Evolutionary conservation across 2,888 invertebrate species (phyloP).

Genomic region (Leptopilina myrica): DNA sequence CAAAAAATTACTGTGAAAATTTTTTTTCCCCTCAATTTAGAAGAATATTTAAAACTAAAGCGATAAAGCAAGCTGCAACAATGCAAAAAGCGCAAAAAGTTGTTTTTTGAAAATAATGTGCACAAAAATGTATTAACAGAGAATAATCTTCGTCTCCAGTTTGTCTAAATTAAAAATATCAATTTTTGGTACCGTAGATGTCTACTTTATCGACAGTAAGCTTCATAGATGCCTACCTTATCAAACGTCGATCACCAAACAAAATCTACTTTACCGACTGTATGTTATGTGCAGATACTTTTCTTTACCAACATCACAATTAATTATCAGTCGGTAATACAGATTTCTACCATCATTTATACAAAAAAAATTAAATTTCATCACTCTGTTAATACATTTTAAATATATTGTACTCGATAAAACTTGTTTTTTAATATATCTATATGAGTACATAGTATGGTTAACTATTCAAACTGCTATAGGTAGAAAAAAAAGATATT

Average conservation of each 20-base stretch:
- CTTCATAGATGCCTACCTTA: no score
- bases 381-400: constrained; percentile 30
- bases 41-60: neutral
- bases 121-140: constrained; percentile 33
- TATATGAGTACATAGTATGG: no score
- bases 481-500: constrained; percentile 42
- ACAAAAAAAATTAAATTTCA: neutral
- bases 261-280: no score
- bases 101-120: neutral
- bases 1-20: neutral
- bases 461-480: neutral
- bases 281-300: no score
- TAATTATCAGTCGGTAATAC: no score
- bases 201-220: no score
- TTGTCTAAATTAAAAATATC: no score
- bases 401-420: constrained; percentile 12
- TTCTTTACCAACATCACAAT: no score
- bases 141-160: neutral
- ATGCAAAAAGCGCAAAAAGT: constrained; percentile 24
- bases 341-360: no score
- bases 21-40: constrained; percentile 5
- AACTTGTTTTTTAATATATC: neutral
- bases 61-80: constrained; percentile 22
- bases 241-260: no score
- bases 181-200: no score